Conservation (phyloP, 2,888 invertebrate genomes). For the Tipula unca region DNA sequence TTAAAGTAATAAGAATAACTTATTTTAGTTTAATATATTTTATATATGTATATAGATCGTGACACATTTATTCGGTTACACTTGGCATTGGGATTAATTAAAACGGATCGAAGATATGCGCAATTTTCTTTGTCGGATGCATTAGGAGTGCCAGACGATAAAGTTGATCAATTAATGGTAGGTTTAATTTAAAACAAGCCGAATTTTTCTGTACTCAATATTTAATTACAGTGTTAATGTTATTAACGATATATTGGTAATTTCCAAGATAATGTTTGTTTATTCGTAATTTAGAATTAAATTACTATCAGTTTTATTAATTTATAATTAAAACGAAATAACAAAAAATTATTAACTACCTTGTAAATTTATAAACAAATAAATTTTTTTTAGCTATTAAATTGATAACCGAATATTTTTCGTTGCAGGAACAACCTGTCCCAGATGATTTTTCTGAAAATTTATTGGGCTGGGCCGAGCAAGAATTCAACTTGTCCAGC, state of each 20-base stretch:
- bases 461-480: not conserved
- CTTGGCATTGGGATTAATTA: not conserved
- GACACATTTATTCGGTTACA: not conserved
- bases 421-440: not conserved
- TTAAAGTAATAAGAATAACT: too few species aligned
- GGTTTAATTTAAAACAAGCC: not conserved
- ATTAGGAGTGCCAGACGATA: not conserved
- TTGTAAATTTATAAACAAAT: not conserved
- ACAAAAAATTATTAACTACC: not conserved
- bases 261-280: not conserved
- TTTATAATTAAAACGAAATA: not conserved
- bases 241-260: too few species aligned
- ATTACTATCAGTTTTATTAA: not conserved
- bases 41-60: not conserved
- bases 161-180: not conserved
- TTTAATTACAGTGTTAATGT: too few species aligned
- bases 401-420: not conserved
- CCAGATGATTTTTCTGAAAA: slow-evolving; percentile 9
- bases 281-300: too few species aligned
- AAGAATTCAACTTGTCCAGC: not conserved
- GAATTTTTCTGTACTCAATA: too few species aligned
- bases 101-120: not conserved
- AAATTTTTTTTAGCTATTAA: too few species aligned
- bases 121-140: not conserved
- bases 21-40: too few species aligned